A percentile compares a stretch with the other conserved stretches of the same genome.
Evolutionary conservation across 2,797 vertebrate species (phyloP).

Genomic region (Octomys mimax): DNA sequence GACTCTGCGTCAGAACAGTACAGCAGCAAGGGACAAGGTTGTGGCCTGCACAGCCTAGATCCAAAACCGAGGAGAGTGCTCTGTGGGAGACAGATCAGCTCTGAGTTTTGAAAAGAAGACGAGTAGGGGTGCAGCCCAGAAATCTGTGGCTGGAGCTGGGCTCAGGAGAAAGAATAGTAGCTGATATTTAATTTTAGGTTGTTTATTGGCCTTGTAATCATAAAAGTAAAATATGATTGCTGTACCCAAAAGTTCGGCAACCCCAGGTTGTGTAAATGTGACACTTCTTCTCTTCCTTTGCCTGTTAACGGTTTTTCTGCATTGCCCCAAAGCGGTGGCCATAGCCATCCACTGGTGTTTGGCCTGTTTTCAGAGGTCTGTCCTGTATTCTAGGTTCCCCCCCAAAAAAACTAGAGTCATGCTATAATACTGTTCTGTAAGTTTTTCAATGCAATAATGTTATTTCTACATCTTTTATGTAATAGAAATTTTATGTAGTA

Average conservation of each 20-base stretch:
- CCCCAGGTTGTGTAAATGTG: neutral
- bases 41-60: neutral
- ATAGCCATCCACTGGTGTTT: neutral
- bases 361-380: neutral
- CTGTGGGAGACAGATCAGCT: neutral
- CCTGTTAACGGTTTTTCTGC: neutral
- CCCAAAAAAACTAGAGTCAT: constrained; percentile 17
- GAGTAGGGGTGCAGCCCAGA: neutral
- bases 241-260: neutral
- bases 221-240: neutral
- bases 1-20: neutral
- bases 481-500: neutral
- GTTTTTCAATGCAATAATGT: neutral
- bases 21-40: neutral
- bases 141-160: neutral
- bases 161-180: neutral
- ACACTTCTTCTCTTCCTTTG: neutral
- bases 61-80: neutral
- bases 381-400: neutral
- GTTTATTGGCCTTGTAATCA: neutral
- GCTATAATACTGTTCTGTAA: neutral
- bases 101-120: no score
- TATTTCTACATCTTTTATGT: neutral
- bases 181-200: neutral
- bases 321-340: neutral